These are phyloP conservation scores for Perithous albicinctus DNA, from an alignment of 2,888 invertebrate species.

Conservation along the genomic window DNA sequence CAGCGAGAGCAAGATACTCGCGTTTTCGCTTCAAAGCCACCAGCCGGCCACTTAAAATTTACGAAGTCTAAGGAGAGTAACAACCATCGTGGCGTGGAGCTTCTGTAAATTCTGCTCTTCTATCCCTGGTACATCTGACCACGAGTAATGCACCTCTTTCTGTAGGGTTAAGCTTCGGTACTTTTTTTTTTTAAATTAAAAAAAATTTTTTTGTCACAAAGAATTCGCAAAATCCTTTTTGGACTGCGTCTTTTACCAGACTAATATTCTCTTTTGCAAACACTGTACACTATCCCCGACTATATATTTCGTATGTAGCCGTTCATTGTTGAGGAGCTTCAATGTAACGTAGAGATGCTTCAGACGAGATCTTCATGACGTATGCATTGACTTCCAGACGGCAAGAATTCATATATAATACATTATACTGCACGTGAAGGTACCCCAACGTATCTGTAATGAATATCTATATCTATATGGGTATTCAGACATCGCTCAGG, in stretches of 20 bases:
- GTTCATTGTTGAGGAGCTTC: background rate
- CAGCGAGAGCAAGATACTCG: constrained; percentile 14
- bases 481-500: constrained; percentile 31
- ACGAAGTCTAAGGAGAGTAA: constrained; percentile 53
- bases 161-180: background rate
- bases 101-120: constrained; percentile 9
- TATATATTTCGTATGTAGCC: background rate
- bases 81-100: constrained; percentile 20
- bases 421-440: background rate
- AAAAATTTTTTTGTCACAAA: too few relatives aligned
- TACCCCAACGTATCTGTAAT: background rate
- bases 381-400: constrained; percentile 56
- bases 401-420: constrained; percentile 32
- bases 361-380: constrained; percentile 54
- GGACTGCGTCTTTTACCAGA: constrained; percentile 8
- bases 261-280: constrained; percentile 21
- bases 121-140: constrained; percentile 7
- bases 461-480: constrained; percentile 22
- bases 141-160: background rate
- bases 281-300: background rate
- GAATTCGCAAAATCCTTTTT: constrained; percentile 25
- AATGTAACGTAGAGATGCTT: constrained; percentile 19
- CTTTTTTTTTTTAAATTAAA: too few relatives aligned
- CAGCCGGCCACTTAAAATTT: constrained; percentile 57
- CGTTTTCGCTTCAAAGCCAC: constrained; percentile 41